Evolutionary conservation across 2,888 invertebrate genomes (phyloP), one percentile per base, ranked within the genome.

Genomic region (Heliconius hortense): DNA sequence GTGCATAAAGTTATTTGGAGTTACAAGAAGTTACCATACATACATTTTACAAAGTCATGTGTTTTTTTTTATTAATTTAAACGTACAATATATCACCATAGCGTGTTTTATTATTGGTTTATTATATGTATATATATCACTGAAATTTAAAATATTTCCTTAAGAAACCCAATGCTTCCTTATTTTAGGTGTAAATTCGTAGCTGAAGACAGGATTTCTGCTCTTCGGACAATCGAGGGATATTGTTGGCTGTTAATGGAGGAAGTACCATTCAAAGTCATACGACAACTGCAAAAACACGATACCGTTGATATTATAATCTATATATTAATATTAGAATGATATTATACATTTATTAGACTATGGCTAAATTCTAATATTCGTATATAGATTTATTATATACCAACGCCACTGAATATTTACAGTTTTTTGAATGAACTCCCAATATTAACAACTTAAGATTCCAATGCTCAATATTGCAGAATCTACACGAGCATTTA

Each of bases 191-290:
- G 56, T 48, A 67, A 73, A 71, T 87, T 89, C 91, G 91, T 88
- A 91, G 92, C 93, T 92, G 93, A 93, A 84, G 92, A 93, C 86
- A 88, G 90, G 93, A 87, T 82, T 88, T 84, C 93, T 94, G 93
- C 93, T 86, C 90, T 85, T 92, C 93, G 91, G 93, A 94, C 88
- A 92, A 86, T 85, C 80, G 93, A 93, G 93, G 93, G 91, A 82
- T 71, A 73, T 39, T 59, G 31, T 11, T 28, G 74, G 84, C 86
- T 90, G 90, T 84, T 80, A 84, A 83, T 78, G 81, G 79, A 84
- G 90, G 88, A 88, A 85, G 75, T 77, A 15, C 26, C 75, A 79
- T 77, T 72, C 67, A 67, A 62, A 35, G 48, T 73, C 70, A 56
- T 39, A 39, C 4, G 28, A 69, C 48, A 26, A 26, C 68, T 69